Conservation (phyloP, 2,113 vertebrate genomes). For the Eidolon helvum region DNA sequence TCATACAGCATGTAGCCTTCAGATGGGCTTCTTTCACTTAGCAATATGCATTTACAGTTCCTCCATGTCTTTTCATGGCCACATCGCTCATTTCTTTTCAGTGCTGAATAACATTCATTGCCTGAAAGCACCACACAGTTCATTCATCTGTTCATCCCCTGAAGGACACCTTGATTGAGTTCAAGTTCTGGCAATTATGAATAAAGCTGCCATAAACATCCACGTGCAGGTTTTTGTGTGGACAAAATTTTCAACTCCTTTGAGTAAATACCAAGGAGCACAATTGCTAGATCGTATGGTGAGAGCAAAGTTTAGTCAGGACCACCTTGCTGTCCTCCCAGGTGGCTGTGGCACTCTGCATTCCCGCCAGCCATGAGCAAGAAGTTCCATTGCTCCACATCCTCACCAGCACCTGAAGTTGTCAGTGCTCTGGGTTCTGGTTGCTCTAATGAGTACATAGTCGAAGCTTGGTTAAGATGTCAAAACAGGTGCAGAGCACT, state of each 20-base stretch:
- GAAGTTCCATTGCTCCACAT: not conserved
- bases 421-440: too few species aligned
- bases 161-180: not conserved
- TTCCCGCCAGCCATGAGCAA: not conserved
- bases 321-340: too few species aligned
- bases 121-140: not conserved
- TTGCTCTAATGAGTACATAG: too few species aligned
- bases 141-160: too few species aligned
- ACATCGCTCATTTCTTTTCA: not conserved
- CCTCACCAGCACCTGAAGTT: accelerated
- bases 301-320: not conserved
- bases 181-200: not conserved
- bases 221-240: not conserved
- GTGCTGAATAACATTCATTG: not conserved
- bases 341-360: not conserved
- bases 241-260: too few species aligned
- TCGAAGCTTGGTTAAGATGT: not conserved
- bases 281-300: accelerated
- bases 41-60: not conserved
- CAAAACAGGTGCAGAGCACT: too few species aligned
- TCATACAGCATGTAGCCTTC: accelerated
- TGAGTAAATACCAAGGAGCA: not conserved
- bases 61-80: not conserved
- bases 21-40: not conserved
- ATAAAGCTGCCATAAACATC: not conserved